Conservation (phyloP, 1,140 invertebrate species). For the Marisa cornuarietis region DNA sequence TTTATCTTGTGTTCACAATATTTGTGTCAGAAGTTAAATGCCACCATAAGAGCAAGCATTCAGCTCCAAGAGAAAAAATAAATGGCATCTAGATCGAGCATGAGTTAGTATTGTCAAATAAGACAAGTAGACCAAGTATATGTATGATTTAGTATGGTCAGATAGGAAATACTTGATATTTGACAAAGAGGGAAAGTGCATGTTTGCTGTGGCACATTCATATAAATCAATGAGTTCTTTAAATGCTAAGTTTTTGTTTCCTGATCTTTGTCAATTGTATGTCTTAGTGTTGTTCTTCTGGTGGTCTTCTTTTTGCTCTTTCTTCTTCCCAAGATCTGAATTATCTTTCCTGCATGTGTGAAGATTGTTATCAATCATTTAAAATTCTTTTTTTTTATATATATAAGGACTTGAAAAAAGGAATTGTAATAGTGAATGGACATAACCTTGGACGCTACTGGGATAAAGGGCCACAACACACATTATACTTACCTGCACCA, state of each 20-base stretch:
- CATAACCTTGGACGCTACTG: conserved; percentile 75
- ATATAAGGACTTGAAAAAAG: conserved; percentile 65
- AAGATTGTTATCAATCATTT: neutral
- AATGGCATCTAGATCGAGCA: too few relatives aligned
- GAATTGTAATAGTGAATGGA: conserved; percentile 75
- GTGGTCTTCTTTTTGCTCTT: too few relatives aligned
- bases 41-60: neutral
- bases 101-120: too few relatives aligned
- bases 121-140: too few relatives aligned
- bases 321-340: neutral
- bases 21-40: neutral
- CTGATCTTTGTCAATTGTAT: too few relatives aligned
- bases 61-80: neutral
- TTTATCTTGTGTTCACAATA: neutral
- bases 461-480: conserved; percentile 70
- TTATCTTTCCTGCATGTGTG: neutral
- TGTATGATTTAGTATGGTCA: too few relatives aligned
- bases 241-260: neutral
- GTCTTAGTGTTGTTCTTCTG: neutral
- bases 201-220: too few relatives aligned
- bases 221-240: too few relatives aligned
- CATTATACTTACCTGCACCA: conserved; percentile 72
- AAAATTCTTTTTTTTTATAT: neutral
- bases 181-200: too few relatives aligned
- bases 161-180: too few relatives aligned